phyloP scores from a whole-genome alignment of 2,113 vertebrate species.

The Elachura formosa region DNA sequence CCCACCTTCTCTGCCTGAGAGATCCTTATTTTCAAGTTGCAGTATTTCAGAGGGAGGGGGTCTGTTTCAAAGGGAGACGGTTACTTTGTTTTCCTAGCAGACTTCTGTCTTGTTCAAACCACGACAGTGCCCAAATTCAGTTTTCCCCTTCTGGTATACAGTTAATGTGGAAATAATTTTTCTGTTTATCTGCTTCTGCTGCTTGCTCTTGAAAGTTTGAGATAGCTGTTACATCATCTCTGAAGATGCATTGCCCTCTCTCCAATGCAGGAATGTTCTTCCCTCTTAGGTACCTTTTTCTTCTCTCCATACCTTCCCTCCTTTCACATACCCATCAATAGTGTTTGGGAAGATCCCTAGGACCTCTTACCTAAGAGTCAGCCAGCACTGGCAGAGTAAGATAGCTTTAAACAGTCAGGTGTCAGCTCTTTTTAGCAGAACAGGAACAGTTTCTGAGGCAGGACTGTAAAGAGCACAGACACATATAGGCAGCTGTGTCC shows the following conservation, averaged over 20 bases:
- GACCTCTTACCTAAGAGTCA: neutral
- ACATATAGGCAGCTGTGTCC: rapidly evolving
- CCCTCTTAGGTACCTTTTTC: neutral
- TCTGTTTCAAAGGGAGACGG: no score
- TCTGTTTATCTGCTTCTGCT: neutral
- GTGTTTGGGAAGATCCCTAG: neutral
- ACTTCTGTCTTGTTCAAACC: no score
- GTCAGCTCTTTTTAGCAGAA: neutral
- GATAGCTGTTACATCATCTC: neutral
- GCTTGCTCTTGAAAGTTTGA: neutral
- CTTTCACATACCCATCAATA: neutral
- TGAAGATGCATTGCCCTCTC: neutral
- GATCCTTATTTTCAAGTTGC: no score
- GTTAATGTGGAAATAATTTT: neutral
- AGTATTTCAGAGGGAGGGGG: no score
- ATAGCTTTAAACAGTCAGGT: neutral
- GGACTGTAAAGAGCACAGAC: rapidly evolving
- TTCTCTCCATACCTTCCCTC: neutral
- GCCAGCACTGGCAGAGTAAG: neutral
- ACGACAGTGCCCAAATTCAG: neutral
- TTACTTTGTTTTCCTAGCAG: no score
- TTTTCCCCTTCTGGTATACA: neutral
- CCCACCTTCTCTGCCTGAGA: no score
- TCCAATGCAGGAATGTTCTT: neutral
- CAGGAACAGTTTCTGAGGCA: neutral